These are phyloP conservation scores for Acanthosepion esculentum DNA, from an alignment of 2,888 invertebrate genomes.

Conservation along the genomic window DNA sequence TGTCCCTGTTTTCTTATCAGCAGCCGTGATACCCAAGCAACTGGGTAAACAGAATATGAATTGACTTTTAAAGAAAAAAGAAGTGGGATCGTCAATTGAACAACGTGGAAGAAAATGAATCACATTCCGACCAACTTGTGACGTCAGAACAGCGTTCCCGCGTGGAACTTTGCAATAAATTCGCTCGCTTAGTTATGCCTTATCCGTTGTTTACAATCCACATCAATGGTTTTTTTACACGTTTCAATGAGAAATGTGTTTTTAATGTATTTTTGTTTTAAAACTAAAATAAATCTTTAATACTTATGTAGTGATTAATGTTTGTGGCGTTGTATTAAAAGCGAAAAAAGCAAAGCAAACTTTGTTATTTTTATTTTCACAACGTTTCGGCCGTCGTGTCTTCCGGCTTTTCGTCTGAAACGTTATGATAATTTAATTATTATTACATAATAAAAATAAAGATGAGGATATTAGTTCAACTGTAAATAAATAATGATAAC, in stretches of 20 bases:
- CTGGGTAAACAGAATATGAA: no score
- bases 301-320: not conserved
- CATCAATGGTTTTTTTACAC: not conserved
- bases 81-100: not conserved
- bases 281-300: not conserved
- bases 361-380: no score
- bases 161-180: not conserved
- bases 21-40: no score
- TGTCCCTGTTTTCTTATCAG: no score
- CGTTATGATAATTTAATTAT: no score
- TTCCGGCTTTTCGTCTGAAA: no score
- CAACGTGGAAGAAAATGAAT: not conserved
- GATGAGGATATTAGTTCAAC: no score
- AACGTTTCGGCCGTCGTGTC: no score
- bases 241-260: not conserved
- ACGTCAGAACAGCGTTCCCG: not conserved
- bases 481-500: no score
- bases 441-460: no score
- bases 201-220: not conserved
- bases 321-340: not conserved
- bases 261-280: not conserved
- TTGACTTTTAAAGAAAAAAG: no score
- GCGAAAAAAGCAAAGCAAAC: no score
- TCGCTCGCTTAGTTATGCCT: slow-evolving; percentile 3
- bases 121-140: not conserved